Evolutionary conservation across 2,888 invertebrate species (phyloP), one percentile per base, ranked within the genome.

Genomic region (Petrophora chlorosata): DNA sequence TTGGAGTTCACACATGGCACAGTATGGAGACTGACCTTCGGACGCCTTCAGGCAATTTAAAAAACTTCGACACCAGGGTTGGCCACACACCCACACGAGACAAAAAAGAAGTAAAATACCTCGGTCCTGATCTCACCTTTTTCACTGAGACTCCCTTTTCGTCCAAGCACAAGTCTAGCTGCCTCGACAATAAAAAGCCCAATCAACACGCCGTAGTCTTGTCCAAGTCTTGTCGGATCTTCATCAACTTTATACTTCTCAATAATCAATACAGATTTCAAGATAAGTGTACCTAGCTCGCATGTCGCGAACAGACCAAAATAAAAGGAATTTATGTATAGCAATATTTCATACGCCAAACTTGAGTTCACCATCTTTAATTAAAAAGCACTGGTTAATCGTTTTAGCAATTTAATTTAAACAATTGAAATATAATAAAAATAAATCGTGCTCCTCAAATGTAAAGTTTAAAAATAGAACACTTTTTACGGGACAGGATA

Each of bases 241-340:
- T 95, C 94, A 39, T 93, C 93, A 57, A 96, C 91, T 73, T 94
- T 93, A 55, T 87, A 83, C 48, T 77, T 80, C 4, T 74, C 75
- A 47, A 71, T 77, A 51, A 89, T 92, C 82, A 95, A 93, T 63
- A 94, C 92, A 58, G 94, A 94, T 84, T 97, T 97, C 64, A 96
- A 92, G 45, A 95, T 91, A 63, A 94, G 93, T 82, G 96, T 95
- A 53, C 94, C 94, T 59, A 96, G 85, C 85, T 96, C 96, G 80
- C 95, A 95, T 54, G 94, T 92, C 35, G 95, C 94, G 80, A 96
- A 96, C 88, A 96, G 93, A 71, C 96, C 96, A 75, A 96, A 96
- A 85, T 96, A 96, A 91, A 96, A 96, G 15, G 96, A 96, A 89
- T 96, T 96, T 62, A 96, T 92, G 82, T 96, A 96, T 68, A 96